A percentile compares a stretch with the other conserved stretches of the same genome.
These are phyloP conservation scores for Heliconius hortense DNA, from an alignment of 2,888 invertebrate genomes.

Conservation along the genomic window DNA sequence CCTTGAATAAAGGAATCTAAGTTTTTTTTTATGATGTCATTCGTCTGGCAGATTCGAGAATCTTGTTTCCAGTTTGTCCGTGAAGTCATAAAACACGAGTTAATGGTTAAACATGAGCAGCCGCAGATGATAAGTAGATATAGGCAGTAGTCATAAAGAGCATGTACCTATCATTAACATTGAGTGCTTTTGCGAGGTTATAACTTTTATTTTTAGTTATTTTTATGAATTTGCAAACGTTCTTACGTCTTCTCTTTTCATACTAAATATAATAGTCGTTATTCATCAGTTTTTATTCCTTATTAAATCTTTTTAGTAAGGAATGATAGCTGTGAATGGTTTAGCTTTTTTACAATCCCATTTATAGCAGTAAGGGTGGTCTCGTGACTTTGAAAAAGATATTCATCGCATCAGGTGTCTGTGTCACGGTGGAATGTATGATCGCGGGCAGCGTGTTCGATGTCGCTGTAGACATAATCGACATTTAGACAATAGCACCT, in stretches of 20 bases:
- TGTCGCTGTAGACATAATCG: slow-evolving; percentile 72
- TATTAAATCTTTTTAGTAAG: no score
- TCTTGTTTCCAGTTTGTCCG: slow-evolving; percentile 37
- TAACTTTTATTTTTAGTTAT: slow-evolving; percentile 1
- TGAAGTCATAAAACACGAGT: slow-evolving; percentile 35
- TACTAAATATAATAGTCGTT: not conserved
- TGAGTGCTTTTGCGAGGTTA: slow-evolving; percentile 13
- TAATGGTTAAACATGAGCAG: slow-evolving; percentile 34
- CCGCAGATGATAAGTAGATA: slow-evolving; percentile 30
- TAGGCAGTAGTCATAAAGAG: slow-evolving; percentile 22
- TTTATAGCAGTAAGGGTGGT: slow-evolving; percentile 46
- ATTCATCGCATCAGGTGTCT: slow-evolving; percentile 56
- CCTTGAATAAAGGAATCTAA: slow-evolving; percentile 18
- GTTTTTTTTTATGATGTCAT: slow-evolving; percentile 35
- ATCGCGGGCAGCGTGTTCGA: slow-evolving; percentile 50
- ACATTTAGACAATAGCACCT: slow-evolving; percentile 67
- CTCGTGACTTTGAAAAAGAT: slow-evolving; percentile 66
- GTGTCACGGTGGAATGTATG: slow-evolving; percentile 54
- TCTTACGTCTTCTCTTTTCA: not conserved
- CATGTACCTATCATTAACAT: slow-evolving; percentile 23
- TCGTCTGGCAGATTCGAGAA: slow-evolving; percentile 25
- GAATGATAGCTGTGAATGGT: no score
- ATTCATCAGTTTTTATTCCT: not conserved
- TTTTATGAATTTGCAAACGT: slow-evolving; percentile 24
- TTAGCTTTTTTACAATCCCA: not conserved